Percentiles rank a stretch among this genome's conserved stretches.
Conservation (phyloP, 1,140 invertebrate species). For the Trypoxylus dichotomus region DNA sequence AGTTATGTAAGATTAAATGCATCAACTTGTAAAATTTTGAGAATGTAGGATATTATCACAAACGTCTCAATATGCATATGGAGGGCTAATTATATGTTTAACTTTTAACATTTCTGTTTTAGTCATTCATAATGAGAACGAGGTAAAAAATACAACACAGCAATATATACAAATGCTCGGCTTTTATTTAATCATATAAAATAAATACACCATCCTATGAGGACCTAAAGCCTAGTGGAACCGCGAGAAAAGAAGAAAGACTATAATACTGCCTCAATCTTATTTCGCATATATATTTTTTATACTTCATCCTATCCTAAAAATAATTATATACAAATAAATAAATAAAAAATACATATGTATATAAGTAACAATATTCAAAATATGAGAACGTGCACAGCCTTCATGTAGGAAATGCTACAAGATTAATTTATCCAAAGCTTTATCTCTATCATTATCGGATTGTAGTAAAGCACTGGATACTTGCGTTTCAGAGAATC, state of each 20-base stretch:
- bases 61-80: too few species aligned
- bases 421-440: constrained; percentile 79
- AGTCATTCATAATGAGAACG: too few species aligned
- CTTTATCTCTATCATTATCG: constrained; percentile 83
- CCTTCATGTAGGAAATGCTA: constrained; percentile 55
- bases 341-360: constrained; percentile 30
- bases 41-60: too few species aligned
- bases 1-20: too few species aligned
- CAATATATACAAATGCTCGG: neutral
- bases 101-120: too few species aligned
- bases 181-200: constrained; percentile 18
- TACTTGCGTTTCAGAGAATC: constrained; percentile 77
- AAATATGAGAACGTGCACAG: constrained; percentile 36
- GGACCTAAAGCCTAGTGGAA: neutral
- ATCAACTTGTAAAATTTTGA: too few species aligned
- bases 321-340: constrained; percentile 30
- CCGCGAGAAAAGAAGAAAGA: neutral
- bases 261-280: neutral
- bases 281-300: constrained; percentile 16
- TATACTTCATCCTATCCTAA: constrained; percentile 8
- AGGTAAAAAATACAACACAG: neutral
- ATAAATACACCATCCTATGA: constrained; percentile 13
- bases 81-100: too few species aligned
- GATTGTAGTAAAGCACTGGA: constrained; percentile 73
- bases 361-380: constrained; percentile 26